These are phyloP conservation scores for Indicator maculatus DNA, from an alignment of 2,113 vertebrate genomes.

Conservation along the genomic window DNA sequence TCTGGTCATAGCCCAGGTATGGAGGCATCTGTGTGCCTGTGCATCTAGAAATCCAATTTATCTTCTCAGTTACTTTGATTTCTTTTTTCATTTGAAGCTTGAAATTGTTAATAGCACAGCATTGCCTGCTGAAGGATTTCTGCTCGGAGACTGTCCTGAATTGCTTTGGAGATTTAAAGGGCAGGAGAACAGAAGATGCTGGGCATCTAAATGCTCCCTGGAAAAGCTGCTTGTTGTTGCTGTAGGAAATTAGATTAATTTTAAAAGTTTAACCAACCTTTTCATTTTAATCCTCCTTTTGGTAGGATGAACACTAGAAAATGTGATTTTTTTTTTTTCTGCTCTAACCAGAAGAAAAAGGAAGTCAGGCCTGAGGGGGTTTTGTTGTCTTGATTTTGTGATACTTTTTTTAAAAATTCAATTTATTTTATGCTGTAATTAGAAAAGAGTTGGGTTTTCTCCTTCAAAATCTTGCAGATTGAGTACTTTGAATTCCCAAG, in stretches of 20 bases:
- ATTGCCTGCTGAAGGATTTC: not conserved
- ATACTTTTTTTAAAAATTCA: not conserved
- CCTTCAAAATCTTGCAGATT: not conserved
- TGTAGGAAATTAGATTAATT: not conserved
- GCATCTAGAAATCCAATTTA: not conserved
- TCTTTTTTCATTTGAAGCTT: not conserved
- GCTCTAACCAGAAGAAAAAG: not conserved
- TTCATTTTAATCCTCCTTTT: not conserved
- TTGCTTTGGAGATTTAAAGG: not conserved
- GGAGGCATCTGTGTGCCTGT: fast-evolving
- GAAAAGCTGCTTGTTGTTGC: not conserved
- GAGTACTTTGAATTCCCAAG: not conserved
- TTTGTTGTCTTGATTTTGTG: not conserved
- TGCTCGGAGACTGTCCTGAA: not conserved
- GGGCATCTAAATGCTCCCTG: not conserved
- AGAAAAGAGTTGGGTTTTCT: not conserved
- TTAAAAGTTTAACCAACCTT: not conserved
- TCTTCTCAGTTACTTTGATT: not conserved
- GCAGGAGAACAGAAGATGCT: not conserved
- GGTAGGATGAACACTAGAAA: not conserved
- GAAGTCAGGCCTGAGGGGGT: not conserved
- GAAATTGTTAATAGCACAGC: not conserved
- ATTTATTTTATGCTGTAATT: not conserved
- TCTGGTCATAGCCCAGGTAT: not conserved
- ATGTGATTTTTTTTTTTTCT: not conserved